A percentile compares a stretch with the other conserved stretches of the same genome.
Evolutionary conservation across 2,113 vertebrate genomes (phyloP).

Genomic region (Pollimyrus isidori): DNA sequence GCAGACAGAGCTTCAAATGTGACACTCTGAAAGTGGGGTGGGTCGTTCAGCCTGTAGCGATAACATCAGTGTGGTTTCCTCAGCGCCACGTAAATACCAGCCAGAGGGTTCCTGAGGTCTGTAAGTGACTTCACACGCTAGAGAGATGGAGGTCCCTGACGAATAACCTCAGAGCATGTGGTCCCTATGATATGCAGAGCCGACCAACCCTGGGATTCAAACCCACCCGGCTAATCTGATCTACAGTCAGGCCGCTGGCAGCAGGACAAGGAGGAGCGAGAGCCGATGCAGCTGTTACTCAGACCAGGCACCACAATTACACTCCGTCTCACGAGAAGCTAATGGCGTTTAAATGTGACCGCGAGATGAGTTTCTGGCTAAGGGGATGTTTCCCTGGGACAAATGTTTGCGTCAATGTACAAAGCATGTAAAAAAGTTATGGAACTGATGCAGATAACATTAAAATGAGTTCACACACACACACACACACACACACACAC

Average conservation of each 20-base stretch:
- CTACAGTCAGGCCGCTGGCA: background rate
- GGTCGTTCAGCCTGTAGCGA: background rate
- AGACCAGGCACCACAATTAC: background rate
- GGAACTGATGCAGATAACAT: background rate
- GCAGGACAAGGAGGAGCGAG: background rate
- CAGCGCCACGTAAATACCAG: background rate
- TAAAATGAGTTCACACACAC: background rate
- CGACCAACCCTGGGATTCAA: background rate
- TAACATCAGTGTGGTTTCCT: background rate
- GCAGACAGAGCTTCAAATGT: background rate
- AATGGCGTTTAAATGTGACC: background rate
- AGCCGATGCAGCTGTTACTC: background rate
- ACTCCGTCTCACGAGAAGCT: background rate
- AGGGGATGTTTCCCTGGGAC: background rate
- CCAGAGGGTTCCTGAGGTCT: background rate
- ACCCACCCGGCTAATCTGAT: background rate
- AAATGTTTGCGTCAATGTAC: background rate
- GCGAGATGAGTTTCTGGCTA: background rate
- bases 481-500: background rate
- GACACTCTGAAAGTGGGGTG: background rate
- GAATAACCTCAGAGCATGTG: background rate
- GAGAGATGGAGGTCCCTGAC: background rate
- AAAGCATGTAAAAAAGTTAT: background rate
- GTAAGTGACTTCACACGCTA: constrained; percentile 11
- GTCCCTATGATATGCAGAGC: background rate